Conservation (phyloP, 2,113 vertebrate species). For the Sylvia atricapilla region DNA sequence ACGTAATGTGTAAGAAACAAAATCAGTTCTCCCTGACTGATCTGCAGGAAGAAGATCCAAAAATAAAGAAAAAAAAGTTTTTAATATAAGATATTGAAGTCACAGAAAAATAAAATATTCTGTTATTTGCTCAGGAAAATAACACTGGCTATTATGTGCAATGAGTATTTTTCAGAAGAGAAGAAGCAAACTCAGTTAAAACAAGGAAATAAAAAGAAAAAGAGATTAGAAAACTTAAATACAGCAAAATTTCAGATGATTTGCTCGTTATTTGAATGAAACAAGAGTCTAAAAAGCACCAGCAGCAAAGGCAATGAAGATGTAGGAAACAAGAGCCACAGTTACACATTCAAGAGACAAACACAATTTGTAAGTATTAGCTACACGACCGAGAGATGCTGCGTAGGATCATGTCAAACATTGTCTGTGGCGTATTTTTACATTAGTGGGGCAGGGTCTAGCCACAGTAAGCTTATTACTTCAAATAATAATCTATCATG, state of each 20-base stretch:
- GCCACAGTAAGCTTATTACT: conserved; percentile 37
- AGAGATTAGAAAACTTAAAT: conserved; percentile 29
- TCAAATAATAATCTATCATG: conserved; percentile 1
- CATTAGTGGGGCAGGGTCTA: conserved; percentile 15
- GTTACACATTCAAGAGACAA: neutral
- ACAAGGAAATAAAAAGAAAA: conserved; percentile 46
- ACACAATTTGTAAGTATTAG: conserved; percentile 33
- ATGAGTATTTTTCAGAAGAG: conserved; percentile 8
- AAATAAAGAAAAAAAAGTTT: neutral
- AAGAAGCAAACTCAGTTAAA: conserved; percentile 37
- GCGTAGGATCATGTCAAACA: conserved; percentile 40
- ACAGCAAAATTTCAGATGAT: neutral
- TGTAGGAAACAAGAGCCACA: neutral
- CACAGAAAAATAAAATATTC: neutral
- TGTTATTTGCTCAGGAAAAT: neutral
- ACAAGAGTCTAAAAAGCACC: neutral
- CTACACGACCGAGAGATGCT: neutral
- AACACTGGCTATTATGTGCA: neutral
- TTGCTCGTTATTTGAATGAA: conserved; percentile 5
- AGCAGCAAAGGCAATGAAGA: neutral
- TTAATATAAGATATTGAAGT: neutral
- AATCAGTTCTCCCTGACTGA: neutral
- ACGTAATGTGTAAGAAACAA: neutral
- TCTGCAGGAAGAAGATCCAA: neutral
- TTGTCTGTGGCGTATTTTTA: neutral